Percentiles rank a stretch among this genome's conserved stretches.
phyloP scores from a whole-genome alignment of 2,888 invertebrate species.

The Hirtodrosophila confusa region DNA sequence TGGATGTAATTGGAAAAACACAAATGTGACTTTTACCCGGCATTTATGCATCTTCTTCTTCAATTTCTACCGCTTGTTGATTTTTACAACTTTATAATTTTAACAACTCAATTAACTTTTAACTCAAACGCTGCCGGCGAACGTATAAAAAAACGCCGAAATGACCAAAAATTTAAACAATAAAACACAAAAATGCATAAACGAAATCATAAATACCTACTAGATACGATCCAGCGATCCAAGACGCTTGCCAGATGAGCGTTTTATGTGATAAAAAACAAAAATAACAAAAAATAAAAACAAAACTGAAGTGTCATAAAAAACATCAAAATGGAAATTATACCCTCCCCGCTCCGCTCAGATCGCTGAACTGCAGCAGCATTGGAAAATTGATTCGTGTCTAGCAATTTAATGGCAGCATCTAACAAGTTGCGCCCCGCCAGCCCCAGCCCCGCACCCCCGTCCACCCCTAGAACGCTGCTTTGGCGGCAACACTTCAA shows the following conservation, averaged over 20 bases:
- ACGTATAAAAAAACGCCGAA: slow-evolving; percentile 31
- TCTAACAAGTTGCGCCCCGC: slow-evolving; percentile 61
- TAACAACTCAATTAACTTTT: slow-evolving; percentile 78
- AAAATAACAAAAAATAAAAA: slow-evolving; percentile 35
- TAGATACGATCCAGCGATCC: slow-evolving; percentile 38
- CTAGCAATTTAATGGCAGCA: slow-evolving; percentile 67
- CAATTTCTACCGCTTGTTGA: slow-evolving; percentile 24
- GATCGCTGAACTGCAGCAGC: slow-evolving; percentile 41
- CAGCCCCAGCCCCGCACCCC: too few relatives aligned
- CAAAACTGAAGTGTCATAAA: slow-evolving; percentile 72
- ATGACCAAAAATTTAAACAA: slow-evolving; percentile 57
- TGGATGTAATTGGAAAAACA: slow-evolving; percentile 58
- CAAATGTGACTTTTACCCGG: slow-evolving; percentile 59
- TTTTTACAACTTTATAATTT: slow-evolving; percentile 77
- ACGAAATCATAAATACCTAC: slow-evolving; percentile 78
- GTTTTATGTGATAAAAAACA: slow-evolving; percentile 54
- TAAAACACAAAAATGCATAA: slow-evolving; percentile 75
- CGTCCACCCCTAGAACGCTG: background rate
- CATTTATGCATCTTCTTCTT: slow-evolving; percentile 28
- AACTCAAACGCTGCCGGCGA: slow-evolving; percentile 61
- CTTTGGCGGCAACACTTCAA: slow-evolving; percentile 63
- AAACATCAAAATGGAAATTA: slow-evolving; percentile 75
- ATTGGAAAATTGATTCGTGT: slow-evolving; percentile 64
- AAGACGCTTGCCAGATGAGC: slow-evolving; percentile 34
- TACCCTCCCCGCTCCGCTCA: slow-evolving; percentile 21